Evolutionary conservation across 2,797 vertebrate species (phyloP).

Genomic region (Sebastolobus alascanus): DNA sequence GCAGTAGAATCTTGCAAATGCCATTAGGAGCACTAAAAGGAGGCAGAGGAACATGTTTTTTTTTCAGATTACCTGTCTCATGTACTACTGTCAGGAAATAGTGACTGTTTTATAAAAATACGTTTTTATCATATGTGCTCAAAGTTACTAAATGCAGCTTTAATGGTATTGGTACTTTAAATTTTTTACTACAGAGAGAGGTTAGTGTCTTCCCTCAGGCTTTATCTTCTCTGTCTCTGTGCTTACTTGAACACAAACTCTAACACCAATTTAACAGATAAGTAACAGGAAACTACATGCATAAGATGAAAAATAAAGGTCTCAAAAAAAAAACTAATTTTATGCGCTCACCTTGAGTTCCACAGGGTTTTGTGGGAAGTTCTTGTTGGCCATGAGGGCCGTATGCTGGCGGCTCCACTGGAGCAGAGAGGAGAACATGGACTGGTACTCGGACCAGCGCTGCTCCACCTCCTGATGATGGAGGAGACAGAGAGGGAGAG

Average conservation of each 20-base stretch:
- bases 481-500: background rate
- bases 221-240: background rate
- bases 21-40: no score
- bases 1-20: no score
- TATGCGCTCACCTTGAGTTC: constrained; percentile 92
- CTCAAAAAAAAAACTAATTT: background rate
- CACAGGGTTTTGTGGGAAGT: constrained; percentile 96
- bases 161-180: background rate
- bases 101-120: no score
- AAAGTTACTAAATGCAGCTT: no score
- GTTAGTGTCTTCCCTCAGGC: background rate
- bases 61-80: no score
- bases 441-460: constrained; percentile 96
- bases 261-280: background rate
- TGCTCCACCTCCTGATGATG: constrained; percentile 93
- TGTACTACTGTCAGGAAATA: no score
- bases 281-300: background rate
- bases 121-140: no score
- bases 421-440: constrained; percentile 91
- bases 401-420: constrained; percentile 97
- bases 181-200: background rate
- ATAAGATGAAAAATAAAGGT: background rate
- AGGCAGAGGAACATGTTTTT: no score
- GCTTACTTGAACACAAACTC: background rate
- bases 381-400: constrained; percentile 94